Evolutionary conservation across 2,113 vertebrate species (phyloP), one percentile per base, ranked within the genome.

Genomic region (Pithys albifrons): DNA sequence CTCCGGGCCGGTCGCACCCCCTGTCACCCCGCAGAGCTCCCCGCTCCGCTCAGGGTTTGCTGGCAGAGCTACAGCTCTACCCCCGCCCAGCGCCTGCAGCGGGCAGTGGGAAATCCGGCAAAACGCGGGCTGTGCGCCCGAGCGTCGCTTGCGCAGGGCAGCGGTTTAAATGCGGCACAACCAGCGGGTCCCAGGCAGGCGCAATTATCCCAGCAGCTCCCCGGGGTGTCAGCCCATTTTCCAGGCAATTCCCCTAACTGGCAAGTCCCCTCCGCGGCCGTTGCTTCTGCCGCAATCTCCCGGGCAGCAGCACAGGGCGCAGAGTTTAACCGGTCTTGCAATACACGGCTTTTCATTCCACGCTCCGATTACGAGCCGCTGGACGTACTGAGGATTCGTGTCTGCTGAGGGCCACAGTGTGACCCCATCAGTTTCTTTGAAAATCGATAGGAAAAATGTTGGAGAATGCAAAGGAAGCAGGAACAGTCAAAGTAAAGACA

Each of bases 371-470:
- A 67, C n/a, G 69, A 88, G 61, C 76, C 75, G 70, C 83, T 86
- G 61, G 73, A 89, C 54, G 73, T 72, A 69, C 52, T 54, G 33
- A 92, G 62, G 57, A 43, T 89, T 89, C 31, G 27, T 72, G 27
- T 90, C 79, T 2, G 10, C 64, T 73, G 74, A 89, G 78, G 91
- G 46, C 94, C 93, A 83, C 54, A 59, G 89, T 0, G 2, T 93
- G 86, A 96, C 58, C 91, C 92, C 84, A 95, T 81, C 91, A 76
- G 66, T 76, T 95, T 91, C 91, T 93, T 81, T 91, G 93, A 89
- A 94, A 97, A 94, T 93, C 94, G 85, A 85, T 92, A 92, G 89
- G 75, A 89, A 96, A 96, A 95, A 78, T 93, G 88, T 78, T 1
- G 25, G 77, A 61, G 89, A 92, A 91, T 43, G 95, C 62, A 93